Evolutionary conservation across 2,797 vertebrate genomes (phyloP), one percentile per base, ranked within the genome.

Genomic region (Carapus acus): DNA sequence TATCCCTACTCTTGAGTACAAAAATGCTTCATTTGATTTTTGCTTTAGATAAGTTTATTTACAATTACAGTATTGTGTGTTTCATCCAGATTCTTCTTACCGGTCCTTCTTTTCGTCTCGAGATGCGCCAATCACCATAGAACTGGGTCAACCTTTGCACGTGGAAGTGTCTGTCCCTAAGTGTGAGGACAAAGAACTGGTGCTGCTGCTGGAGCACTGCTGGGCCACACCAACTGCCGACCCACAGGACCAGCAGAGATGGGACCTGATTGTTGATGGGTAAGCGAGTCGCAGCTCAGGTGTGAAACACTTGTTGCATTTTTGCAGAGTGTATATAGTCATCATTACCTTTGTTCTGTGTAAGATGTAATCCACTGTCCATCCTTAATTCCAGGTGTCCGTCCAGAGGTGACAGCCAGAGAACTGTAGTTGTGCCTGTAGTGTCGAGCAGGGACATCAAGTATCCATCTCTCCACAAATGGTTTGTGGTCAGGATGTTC

Each of bases 141-240:
- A 68, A 39, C 62, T 83, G 1, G 76, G 69, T 16, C 69, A 80
- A 58, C 64, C 76, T 4, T 62, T 83, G n/a, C 71, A 71, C 39
- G 76, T 79, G 41, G 79, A 82, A 31, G 71, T 83, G 11, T 77
- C 74, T 62, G 57, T 76, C 16, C 54, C 72, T 19, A 85, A 82
- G 68, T 54, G 49, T 31, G 51, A 78, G 6, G 53, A 79, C 51
- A 13, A 51, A 24, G 71, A 79, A 23, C 58, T 83, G 31, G 66
- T 29, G 14, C 62, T 83, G 12, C 58, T 73, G 14, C 45, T 76
- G 16, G 34, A 71, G 9, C 72, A 84, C 67, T 84, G 82, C 67
- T 84, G 79, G 78, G 82, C 76, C 6, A 84, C 82, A 2, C 62
- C 66, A 0, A 74, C 73, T 12, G n/a, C 64, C 31, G 59, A 82